Conservation (phyloP, 2,113 vertebrate species). For the Boulengerochromis microlepis region DNA sequence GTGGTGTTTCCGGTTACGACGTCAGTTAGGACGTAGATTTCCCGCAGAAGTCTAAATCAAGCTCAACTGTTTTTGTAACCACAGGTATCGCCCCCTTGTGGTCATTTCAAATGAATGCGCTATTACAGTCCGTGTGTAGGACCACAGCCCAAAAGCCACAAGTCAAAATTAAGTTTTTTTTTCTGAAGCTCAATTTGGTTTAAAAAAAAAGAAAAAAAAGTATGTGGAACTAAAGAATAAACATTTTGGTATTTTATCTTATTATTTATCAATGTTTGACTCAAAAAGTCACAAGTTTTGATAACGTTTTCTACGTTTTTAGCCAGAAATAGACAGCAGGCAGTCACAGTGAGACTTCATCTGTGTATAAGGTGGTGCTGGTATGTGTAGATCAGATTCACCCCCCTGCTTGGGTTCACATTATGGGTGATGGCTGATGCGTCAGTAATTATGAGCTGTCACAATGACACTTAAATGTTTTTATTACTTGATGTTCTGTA, state of each 20-base stretch:
- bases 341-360: not conserved
- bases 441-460: not conserved
- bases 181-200: not conserved
- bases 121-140: not conserved
- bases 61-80: not conserved
- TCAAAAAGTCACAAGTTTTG: not conserved
- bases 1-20: not conserved
- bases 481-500: not conserved
- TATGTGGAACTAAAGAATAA: not conserved
- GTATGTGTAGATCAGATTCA: not conserved
- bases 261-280: not conserved
- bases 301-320: not conserved
- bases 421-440: not conserved
- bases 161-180: accelerated
- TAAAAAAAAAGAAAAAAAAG: not conserved
- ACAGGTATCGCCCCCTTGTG: not conserved
- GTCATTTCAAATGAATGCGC: not conserved
- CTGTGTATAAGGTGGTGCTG: not conserved
- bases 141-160: not conserved
- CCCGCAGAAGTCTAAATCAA: not conserved
- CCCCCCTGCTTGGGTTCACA: not conserved
- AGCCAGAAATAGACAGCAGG: not conserved
- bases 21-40: too few species aligned
- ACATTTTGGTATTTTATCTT: not conserved
- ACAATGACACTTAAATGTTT: not conserved